Percentiles rank a stretch among this genome's conserved stretches.
Evolutionary conservation across 2,888 invertebrate genomes (phyloP).

Genomic region (Caenorhabditis virilis): DNA sequence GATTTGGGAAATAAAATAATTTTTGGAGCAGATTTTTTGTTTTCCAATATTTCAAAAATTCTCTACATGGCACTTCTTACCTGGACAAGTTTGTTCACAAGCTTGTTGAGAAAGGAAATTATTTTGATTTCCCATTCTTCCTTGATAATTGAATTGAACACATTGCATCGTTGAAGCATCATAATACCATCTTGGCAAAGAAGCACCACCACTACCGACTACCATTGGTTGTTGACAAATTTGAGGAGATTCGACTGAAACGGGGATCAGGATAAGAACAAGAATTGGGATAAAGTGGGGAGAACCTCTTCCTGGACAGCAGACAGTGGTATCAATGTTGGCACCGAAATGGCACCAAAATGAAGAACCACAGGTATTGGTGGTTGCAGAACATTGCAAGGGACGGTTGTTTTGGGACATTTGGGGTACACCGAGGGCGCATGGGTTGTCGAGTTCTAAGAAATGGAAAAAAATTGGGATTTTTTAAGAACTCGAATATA

Average conservation of each 20-base stretch:
- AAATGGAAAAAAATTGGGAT: neutral
- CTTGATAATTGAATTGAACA: slow-evolving; percentile 60
- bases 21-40: no score
- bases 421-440: slow-evolving; percentile 63
- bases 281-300: neutral
- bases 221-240: slow-evolving; percentile 59
- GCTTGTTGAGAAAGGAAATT: slow-evolving; percentile 63
- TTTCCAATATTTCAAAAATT: no score
- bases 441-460: slow-evolving; percentile 65
- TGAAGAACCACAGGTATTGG: slow-evolving; percentile 48
- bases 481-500: slow-evolving; percentile 9
- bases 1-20: no score
- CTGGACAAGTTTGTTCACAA: slow-evolving; percentile 59
- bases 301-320: slow-evolving; percentile 67
- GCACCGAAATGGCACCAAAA: slow-evolving; percentile 68
- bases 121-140: slow-evolving; percentile 60
- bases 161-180: slow-evolving; percentile 57
- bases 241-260: slow-evolving; percentile 45
- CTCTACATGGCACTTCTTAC: no score
- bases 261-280: neutral
- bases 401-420: slow-evolving; percentile 53
- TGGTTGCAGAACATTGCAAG: slow-evolving; percentile 48
- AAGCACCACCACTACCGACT: slow-evolving; percentile 55
- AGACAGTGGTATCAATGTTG: slow-evolving; percentile 64
- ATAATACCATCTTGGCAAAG: slow-evolving; percentile 59